Evolutionary conservation across 2,797 vertebrate genomes (phyloP), one percentile per base, ranked within the genome.

Genomic region (Syndactyla subalaris): DNA sequence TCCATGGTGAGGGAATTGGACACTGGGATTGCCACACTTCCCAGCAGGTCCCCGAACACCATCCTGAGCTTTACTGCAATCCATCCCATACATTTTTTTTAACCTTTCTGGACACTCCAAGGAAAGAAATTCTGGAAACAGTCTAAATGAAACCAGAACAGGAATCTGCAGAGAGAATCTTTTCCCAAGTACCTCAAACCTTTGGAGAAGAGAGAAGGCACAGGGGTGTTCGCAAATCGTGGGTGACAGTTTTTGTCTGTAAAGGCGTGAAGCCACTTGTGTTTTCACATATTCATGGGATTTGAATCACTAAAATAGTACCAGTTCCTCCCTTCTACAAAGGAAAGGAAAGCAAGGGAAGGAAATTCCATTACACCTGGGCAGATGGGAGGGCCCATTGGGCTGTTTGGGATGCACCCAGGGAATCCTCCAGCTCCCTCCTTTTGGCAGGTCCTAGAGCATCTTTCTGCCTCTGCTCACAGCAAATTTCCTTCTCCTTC

Each of bases 61-160:
- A 23, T 17, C 65, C 45, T 41, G 48, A 62, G 65, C 55, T 73
- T 21, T 34, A 5, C 12, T 34, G 23, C 23, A 46, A 26, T 18
- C 29, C 54, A 65, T 2, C 88, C 38, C 66, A 45, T 0, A 2
- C 32, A 18, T 6, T 36, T 38, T 21, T 61, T 48, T n/a, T 2
- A 68, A 51, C 22, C 71, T 27, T 65, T 12, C 63, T 46, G 32
- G 63, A 26, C 32, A 26, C 12, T 48, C 39, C 32, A 45, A 51
- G 49, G 30, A 46, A 39, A 36, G 27, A 54, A 34, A 89, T 30
- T 43, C 49, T 72, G 54, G 13, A 17, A 16, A 20, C 7, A 6
- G 0, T 32, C 63, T 34, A 21, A 6, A 70, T 12, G 17, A 34
- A 61, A 24, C 0, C 0, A 11, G 43, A 43, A 12, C 13, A 41